Evolutionary conservation across 2,113 vertebrate genomes (phyloP).

Genomic region (Herpetotheres cachinnans): DNA sequence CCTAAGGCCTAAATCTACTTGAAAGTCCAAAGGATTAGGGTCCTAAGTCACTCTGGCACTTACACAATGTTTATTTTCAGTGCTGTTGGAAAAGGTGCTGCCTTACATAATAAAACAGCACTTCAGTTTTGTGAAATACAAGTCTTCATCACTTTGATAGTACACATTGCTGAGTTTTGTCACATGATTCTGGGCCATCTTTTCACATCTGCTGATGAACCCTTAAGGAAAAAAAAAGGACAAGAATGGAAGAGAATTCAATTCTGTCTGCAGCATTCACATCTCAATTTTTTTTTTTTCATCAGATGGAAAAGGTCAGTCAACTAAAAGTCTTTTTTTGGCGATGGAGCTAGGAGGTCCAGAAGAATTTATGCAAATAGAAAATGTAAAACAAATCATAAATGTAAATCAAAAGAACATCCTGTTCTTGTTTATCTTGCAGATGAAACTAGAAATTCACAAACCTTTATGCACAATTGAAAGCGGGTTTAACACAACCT

Average conservation of each 20-base stretch:
- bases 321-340: not conserved
- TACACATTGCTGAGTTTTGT: not conserved
- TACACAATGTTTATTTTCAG: not conserved
- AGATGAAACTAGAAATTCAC: not conserved
- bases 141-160: not conserved
- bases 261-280: not conserved
- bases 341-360: not conserved
- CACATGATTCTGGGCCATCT: not conserved
- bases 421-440: not conserved
- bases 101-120: not conserved
- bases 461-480: not conserved
- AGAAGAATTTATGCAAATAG: slow-evolving; percentile 22
- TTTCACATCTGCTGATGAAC: not conserved
- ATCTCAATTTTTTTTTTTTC: not conserved
- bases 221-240: not conserved
- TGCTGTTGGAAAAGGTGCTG: not conserved
- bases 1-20: not conserved
- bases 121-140: not conserved
- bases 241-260: not conserved
- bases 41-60: not conserved
- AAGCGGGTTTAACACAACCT: slow-evolving; percentile 12
- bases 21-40: not conserved
- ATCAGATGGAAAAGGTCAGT: not conserved
- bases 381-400: not conserved
- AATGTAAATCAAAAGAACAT: not conserved